Evolutionary conservation across 2,888 invertebrate species (phyloP).

Genomic region (Andrena praecox): DNA sequence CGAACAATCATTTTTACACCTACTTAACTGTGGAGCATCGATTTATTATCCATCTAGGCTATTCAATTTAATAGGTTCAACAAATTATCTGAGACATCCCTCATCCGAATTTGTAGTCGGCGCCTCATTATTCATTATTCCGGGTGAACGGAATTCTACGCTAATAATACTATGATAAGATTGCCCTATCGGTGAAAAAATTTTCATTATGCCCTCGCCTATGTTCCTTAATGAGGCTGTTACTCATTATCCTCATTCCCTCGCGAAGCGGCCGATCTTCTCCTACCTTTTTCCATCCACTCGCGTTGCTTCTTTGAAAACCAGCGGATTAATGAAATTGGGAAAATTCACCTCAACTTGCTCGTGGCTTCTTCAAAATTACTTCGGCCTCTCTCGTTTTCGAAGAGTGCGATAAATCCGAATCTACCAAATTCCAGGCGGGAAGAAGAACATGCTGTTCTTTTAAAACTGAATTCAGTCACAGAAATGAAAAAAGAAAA

Average conservation of each 20-base stretch:
- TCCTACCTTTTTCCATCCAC: neutral
- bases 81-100: neutral
- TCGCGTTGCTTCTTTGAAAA: neutral
- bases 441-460: too few species aligned
- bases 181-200: conserved; percentile 21
- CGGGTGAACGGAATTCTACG: conserved; percentile 21
- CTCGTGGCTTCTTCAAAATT: neutral
- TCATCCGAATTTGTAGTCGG: neutral
- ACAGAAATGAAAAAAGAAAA: too few species aligned
- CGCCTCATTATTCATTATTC: conserved; percentile 30
- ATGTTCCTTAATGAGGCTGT: conserved; percentile 22
- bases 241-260: conserved; percentile 29
- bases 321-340: neutral
- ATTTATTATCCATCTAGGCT: neutral
- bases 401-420: too few species aligned
- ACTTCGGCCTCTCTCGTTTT: neutral
- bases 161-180: conserved; percentile 23
- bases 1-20: neutral
- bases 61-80: neutral
- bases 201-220: conserved; percentile 22
- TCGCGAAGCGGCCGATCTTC: neutral
- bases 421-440: too few species aligned
- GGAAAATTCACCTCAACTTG: neutral
- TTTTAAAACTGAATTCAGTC: too few species aligned
- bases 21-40: neutral